Evolutionary conservation across 2,797 vertebrate species (phyloP), one percentile per base, ranked within the genome.

Genomic region (Phalanger gymnotis): DNA sequence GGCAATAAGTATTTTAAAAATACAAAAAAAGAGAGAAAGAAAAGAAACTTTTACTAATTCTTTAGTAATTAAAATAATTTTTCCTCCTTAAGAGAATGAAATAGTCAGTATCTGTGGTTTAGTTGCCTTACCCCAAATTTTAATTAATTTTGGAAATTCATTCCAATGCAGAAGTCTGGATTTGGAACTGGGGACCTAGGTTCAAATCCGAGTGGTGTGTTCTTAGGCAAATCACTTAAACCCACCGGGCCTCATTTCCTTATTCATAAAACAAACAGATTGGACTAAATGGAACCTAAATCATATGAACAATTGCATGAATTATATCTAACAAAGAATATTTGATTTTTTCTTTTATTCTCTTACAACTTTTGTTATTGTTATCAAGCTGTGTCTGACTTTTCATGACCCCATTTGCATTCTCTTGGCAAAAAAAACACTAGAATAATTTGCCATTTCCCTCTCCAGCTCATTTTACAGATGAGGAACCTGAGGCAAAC

Each of bases 1-100:
- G 57, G 89, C 94, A 93, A 96, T 57, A 96, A 97, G 55, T 25
- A 90, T 93, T 81, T 81, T 16, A 14, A 66, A 66, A 66, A 61
- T 14, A 31, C 58, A 31, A 61, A 12, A 61, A 34, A 61, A 61
- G 34, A 1, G n/a, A 25, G 19, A 47, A 3, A 40, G 7, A 47
- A 30, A 95, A 97, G 96, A 66, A 90, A 96, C 96, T 90, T 47
- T 53, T 52, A 90, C 25, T 14, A 90, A 90, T 27, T 52, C 1
- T 52, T 53, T 53, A 30, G 0, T 5, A 90, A 53, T 13, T 31
- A n/a, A 28, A 90, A 93, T 95, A 90, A 27, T 19, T 4, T 66
- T 95, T 96, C 94, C 16, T 34, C 53, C 27, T 95, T 47, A 47
- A 40, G 47, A 40, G 66, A 47, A 81, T 11, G 30, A 73, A 81